A percentile compares a stretch with the other conserved stretches of the same genome.
Conservation (phyloP, 2,888 invertebrate species). For the Biston betularia region DNA sequence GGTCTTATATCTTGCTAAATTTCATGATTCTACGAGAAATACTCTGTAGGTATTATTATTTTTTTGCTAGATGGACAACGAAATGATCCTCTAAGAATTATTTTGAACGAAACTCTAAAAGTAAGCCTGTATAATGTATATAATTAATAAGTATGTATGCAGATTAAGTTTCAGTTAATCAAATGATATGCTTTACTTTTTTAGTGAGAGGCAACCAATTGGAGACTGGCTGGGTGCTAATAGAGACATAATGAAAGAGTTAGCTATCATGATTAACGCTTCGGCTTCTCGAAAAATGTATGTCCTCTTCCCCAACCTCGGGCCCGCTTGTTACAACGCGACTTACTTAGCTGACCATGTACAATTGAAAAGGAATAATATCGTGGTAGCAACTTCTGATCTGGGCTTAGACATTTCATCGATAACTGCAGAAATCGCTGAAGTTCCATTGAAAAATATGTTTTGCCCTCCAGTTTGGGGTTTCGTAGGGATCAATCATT, state of each 20-base stretch:
- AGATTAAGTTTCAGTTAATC: not conserved
- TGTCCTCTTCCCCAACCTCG: slow-evolving; percentile 84
- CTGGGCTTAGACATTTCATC: slow-evolving; percentile 79
- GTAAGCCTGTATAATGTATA: too few species aligned
- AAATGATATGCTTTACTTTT: slow-evolving; percentile 37
- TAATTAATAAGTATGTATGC: too few species aligned
- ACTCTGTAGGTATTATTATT: too few species aligned
- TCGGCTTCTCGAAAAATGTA: slow-evolving; percentile 75
- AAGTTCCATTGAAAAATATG: slow-evolving; percentile 78
- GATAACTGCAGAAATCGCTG: slow-evolving; percentile 72
- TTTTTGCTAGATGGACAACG: too few species aligned
- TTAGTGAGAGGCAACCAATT: slow-evolving; percentile 61
- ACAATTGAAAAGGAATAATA: slow-evolving; percentile 74
- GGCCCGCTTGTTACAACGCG: slow-evolving; percentile 86
- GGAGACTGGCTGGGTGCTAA: slow-evolving; percentile 74
- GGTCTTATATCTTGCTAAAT: too few species aligned
- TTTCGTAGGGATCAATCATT: slow-evolving; percentile 84
- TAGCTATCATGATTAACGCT: slow-evolving; percentile 81
- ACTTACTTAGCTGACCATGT: slow-evolving; percentile 74
- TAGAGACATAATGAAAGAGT: slow-evolving; percentile 65
- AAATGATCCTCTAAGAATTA: too few species aligned
- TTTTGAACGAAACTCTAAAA: too few species aligned
- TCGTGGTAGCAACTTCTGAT: slow-evolving; percentile 86
- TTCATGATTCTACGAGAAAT: too few species aligned
- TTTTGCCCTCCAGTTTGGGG: slow-evolving; percentile 89